phyloP scores from a whole-genome alignment of 2,113 vertebrate genomes.

The Candoia aspera region DNA sequence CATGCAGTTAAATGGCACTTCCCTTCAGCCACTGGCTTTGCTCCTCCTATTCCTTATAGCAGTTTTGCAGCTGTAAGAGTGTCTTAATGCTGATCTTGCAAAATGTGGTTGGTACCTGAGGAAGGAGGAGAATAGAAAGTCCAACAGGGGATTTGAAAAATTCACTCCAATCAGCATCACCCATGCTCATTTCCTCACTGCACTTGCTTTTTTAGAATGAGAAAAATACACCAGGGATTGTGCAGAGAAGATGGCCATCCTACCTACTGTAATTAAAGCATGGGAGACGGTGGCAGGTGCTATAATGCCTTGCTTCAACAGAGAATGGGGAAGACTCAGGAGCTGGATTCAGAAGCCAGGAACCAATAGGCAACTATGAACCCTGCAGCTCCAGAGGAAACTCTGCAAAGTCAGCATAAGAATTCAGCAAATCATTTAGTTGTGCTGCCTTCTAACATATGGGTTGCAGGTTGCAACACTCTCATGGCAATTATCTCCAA shows the following conservation, averaged over 20 bases:
- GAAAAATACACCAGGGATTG: not conserved
- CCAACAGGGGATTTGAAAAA: not conserved
- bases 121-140: not conserved
- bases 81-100: not conserved
- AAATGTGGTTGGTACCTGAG: not conserved
- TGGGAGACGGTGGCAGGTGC: not conserved
- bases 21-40: not conserved
- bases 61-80: not conserved
- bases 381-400: not conserved
- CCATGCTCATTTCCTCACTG: not conserved
- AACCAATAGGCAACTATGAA: not conserved
- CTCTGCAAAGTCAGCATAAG: not conserved
- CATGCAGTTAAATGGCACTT: not conserved
- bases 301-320: not conserved
- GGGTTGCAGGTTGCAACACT: not conserved
- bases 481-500: no score
- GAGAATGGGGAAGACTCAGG: not conserved
- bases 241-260: not conserved
- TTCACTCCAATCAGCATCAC: not conserved
- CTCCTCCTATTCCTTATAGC: not conserved
- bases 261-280: not conserved
- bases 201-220: not conserved
- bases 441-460: not conserved
- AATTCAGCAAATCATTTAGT: not conserved
- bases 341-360: not conserved